Conservation (phyloP, 2,888 invertebrate species). For the Abscondita cerata region DNA sequence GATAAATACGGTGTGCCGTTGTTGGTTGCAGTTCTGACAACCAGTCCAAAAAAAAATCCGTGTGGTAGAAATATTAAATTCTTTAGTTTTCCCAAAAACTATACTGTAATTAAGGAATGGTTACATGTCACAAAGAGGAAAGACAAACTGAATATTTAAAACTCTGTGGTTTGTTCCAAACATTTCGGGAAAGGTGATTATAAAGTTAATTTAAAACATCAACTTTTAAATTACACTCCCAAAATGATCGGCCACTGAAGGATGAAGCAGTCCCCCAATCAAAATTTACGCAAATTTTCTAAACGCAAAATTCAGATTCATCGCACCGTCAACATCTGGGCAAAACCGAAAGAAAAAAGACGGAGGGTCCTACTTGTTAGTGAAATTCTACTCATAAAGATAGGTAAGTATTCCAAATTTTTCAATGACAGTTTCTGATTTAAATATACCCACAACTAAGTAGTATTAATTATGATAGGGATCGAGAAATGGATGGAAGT, state of each 20-base stretch:
- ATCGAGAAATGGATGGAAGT: neutral
- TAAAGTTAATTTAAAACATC: neutral
- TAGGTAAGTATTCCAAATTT: neutral
- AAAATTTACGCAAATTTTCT: neutral
- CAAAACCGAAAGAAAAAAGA: neutral
- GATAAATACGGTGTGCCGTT: neutral
- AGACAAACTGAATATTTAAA: neutral
- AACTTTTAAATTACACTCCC: neutral
- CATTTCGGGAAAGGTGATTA: neutral
- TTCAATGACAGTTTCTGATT: neutral
- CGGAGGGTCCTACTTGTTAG: neutral
- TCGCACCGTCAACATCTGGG: neutral
- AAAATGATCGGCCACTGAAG: neutral
- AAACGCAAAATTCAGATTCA: neutral
- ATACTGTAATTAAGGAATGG: neutral
- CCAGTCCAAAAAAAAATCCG: neutral
- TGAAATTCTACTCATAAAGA: neutral
- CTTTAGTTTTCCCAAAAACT: neutral
- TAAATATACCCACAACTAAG: neutral
- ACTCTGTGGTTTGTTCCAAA: neutral
- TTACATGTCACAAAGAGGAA: neutral
- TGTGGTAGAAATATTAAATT: neutral
- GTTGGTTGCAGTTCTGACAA: neutral
- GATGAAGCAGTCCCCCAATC: neutral
- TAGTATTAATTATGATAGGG: neutral